Percentiles rank a stretch among this genome's conserved stretches.
Conservation (phyloP, 1,140 invertebrate species). For the Drosophila jambulina region DNA sequence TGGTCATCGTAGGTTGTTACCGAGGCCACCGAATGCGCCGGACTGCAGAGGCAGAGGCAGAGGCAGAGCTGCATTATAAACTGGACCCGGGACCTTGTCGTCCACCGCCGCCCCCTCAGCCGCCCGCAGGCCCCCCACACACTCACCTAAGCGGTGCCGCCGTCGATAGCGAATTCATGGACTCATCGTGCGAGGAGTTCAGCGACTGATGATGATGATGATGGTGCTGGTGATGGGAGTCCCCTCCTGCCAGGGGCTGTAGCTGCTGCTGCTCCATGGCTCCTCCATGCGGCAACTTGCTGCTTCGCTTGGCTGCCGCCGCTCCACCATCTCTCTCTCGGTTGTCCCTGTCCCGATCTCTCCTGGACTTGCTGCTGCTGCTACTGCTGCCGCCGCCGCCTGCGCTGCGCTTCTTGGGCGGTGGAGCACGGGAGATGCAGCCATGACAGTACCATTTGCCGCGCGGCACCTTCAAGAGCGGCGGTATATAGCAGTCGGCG, state of each 20-base stretch:
- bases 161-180: constrained; percentile 83
- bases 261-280: constrained; percentile 43
- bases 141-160: constrained; percentile 77
- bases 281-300: constrained; percentile 53
- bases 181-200: constrained; percentile 85
- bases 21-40: constrained; percentile 81
- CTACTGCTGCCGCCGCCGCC: constrained; percentile 39
- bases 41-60: constrained; percentile 54
- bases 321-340: constrained; percentile 18
- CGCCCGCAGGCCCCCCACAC: constrained; percentile 43
- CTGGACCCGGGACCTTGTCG: constrained; percentile 9
- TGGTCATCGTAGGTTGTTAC: constrained; percentile 76
- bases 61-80: constrained; percentile 26
- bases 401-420: constrained; percentile 86
- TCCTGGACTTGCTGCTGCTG: constrained; percentile 73
- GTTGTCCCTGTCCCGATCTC: constrained; percentile 58
- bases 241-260: constrained; percentile 18
- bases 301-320: constrained; percentile 66
- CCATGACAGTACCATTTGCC: constrained; percentile 95
- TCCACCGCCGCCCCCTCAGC: constrained; percentile 30
- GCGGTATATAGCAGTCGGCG: constrained; percentile 95
- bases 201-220: constrained; percentile 74
- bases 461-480: constrained; percentile 93
- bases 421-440: constrained; percentile 92
- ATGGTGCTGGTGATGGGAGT: constrained; percentile 5